Evolutionary conservation across 2,888 invertebrate genomes (phyloP).

Genomic region (Chrysolina oricalcia): DNA sequence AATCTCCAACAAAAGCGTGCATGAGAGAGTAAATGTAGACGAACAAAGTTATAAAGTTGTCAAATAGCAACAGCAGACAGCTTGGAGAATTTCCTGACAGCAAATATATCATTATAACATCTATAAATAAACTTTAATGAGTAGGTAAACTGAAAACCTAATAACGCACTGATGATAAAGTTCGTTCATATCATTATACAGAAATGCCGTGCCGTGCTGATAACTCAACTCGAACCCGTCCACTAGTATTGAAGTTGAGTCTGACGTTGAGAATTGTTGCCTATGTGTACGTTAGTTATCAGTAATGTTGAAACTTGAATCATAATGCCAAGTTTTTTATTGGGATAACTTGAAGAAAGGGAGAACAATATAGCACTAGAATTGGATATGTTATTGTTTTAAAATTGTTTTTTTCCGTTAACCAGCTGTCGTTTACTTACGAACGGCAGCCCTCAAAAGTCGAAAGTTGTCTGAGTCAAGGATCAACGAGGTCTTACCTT

Average conservation of each 20-base stretch:
- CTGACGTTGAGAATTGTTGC: neutral
- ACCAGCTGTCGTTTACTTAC: too few species aligned
- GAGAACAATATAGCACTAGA: too few species aligned
- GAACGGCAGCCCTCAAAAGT: too few species aligned
- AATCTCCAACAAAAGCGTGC: neutral
- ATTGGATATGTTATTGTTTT: too few species aligned
- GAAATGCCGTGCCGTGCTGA: conserved; percentile 12
- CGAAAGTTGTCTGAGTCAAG: too few species aligned
- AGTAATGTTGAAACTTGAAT: neutral
- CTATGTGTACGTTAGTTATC: neutral
- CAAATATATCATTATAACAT: conserved; percentile 19
- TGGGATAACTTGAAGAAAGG: neutral
- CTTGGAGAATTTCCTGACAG: conserved; percentile 15
- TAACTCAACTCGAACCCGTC: neutral
- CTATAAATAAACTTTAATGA: conserved; percentile 18
- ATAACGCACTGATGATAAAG: conserved; percentile 6
- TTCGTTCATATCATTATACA: conserved; percentile 15
- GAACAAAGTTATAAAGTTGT: neutral
- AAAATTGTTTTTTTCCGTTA: too few species aligned
- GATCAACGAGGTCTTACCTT: too few species aligned
- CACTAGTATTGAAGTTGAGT: neutral
- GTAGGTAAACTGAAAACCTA: conserved; percentile 19
- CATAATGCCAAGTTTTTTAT: neutral
- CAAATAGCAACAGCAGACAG: conserved; percentile 10
- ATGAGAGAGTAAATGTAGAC: neutral